Base-by-base conservation (phyloP, 2,888 invertebrate species). In the Euspilapteryx auroguttella region DNA sequence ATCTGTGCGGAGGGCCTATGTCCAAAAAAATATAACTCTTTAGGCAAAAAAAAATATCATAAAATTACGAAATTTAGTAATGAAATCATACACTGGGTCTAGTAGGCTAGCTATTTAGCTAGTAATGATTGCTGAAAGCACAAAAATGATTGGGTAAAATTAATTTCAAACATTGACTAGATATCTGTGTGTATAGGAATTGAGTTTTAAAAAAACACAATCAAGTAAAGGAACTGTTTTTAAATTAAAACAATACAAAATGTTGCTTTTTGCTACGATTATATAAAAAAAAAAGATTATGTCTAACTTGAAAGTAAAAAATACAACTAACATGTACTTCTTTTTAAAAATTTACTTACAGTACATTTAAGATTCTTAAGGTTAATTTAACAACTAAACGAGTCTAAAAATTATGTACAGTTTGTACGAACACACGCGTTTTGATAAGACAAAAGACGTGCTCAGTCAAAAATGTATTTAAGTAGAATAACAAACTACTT, bases 151-250 rank as follows among this genome's bases (percentile, higher is more conserved):
- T n/a, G 56, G 66, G 49, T 55, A 58, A 56, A 57, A 49, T 61
- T 71, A 71, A 71, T 73, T 75, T 75, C 73, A 71, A 65, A 66
- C 11, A 69, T 75, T 75, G 73, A 75, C 73, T 75, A 75, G 73
- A 75, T 69, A 65, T 55, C 73, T 73, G 71, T 61, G 68, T 71
- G 73, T 65, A 65, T 71, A 75, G 73, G 73, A 75, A 71, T 65
- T 66, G 57, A 66, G 59, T 62, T 57, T 62, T 50, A 62, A 58
- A 64, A 66, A 64, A 71, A 66, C 68, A 61, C 64, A 62, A 69
- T 68, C 69, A 73, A 71, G 69, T 68, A 50, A 68, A 65, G 66
- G 64, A 59, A 61, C 65, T 64, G 61, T 17, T 17, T 17, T 5
- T 17, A 17, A 17, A 17, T 17, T 68, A 50, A 68, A 65, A 68